Conservation (phyloP, 1,140 invertebrate genomes). For the Asbolus verrucosus region DNA sequence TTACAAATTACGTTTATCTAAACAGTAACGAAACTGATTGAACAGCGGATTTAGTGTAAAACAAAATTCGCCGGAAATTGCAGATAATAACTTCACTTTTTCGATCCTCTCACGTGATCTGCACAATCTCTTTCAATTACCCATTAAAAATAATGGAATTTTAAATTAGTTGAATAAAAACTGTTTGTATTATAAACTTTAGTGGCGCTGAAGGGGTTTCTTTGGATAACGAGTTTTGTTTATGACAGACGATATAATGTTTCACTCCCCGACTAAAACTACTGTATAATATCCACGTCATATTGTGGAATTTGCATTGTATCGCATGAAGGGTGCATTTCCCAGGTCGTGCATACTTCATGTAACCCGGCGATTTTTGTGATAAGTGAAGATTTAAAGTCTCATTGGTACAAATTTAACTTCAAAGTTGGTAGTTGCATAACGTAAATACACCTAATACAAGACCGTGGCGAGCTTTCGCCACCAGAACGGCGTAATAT, state of each 20-base stretch:
- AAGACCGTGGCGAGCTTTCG: slow-evolving; percentile 28
- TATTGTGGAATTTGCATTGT: slow-evolving; percentile 12
- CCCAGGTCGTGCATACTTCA: slow-evolving; percentile 8
- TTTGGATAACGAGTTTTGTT: slow-evolving; percentile 35
- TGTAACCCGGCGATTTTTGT: slow-evolving; percentile 13
- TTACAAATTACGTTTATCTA: too few species aligned
- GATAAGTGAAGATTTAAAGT: background rate
- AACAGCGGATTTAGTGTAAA: too few species aligned
- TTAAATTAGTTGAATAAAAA: slow-evolving; percentile 35
- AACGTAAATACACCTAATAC: slow-evolving; percentile 13
- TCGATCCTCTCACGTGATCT: too few species aligned
- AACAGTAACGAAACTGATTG: too few species aligned
- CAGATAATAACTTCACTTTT: too few species aligned
- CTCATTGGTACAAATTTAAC: slow-evolving; percentile 5
- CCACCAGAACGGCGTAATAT: slow-evolving; percentile 29
- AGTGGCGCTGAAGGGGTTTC: slow-evolving; percentile 7
- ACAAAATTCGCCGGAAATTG: too few species aligned
- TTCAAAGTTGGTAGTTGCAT: slow-evolving; percentile 5
- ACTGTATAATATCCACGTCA: slow-evolving; percentile 28
- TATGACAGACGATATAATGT: slow-evolving; percentile 27
- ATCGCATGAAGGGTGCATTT: slow-evolving; percentile 3
- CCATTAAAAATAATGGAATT: slow-evolving; percentile 37
- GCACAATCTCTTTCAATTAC: slow-evolving; percentile 23
- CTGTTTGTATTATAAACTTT: slow-evolving; percentile 1
- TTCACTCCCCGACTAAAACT: slow-evolving; percentile 28